Conservation (phyloP, 2,113 vertebrate species). For the Eretmochelys imbricata region DNA sequence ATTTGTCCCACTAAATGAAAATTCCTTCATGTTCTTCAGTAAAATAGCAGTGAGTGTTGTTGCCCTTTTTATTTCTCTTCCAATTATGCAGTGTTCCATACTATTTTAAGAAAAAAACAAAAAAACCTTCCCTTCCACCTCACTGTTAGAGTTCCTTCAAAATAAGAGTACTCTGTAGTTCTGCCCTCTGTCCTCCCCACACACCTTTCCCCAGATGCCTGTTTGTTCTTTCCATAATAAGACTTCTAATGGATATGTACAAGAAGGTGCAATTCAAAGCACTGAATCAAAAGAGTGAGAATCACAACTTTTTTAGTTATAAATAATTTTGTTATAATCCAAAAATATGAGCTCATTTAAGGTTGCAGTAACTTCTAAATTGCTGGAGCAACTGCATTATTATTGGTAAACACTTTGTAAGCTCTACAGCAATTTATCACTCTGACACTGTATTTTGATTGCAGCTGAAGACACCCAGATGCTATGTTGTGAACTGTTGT, state of each 20-base stretch:
- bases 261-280: not conserved
- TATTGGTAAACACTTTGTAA: not conserved
- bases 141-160: not conserved
- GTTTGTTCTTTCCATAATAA: not conserved
- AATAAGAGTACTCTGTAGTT: not conserved
- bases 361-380: not conserved
- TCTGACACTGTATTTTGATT: not conserved
- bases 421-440: conserved; percentile 18
- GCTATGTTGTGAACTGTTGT: not conserved
- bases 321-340: not conserved
- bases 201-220: not conserved
- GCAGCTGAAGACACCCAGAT: not conserved
- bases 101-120: not conserved
- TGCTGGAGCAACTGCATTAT: not conserved
- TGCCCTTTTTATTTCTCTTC: not conserved
- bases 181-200: not conserved
- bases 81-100: not conserved
- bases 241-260: not conserved
- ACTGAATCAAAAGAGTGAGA: not conserved
- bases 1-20: not conserved
- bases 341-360: not conserved
- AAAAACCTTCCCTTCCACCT: not conserved
- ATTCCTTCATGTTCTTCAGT: not conserved
- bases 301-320: rapidly evolving
- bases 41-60: not conserved